Base-by-base conservation (phyloP, 2,113 vertebrate genomes). In the Myotis lucifugus region DNA sequence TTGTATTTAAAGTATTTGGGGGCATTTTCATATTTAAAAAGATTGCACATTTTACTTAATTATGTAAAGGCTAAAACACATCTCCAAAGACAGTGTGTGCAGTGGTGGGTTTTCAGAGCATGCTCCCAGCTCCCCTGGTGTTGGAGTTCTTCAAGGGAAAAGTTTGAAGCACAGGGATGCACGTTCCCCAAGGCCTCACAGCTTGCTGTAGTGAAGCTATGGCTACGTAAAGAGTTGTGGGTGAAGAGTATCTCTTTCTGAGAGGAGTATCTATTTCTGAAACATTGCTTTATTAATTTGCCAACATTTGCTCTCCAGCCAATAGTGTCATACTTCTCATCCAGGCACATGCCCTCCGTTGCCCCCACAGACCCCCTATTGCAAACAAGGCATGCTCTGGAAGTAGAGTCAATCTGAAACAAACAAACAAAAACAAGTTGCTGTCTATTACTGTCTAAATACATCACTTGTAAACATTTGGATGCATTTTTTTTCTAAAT, bases 171-270 rank as follows among this genome's bases (percentile, higher is more conserved):
- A 1, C 19, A 1, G 2, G 8, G 6, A 0, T 50, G 6, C 1
- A 0, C 21, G 52, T 19, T 12, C 21, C 40, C 72, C 0, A 0
- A 32, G 59, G 83, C 34, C 77, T 82, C 46, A 3, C 2, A 1
- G 42, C n/a, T 50, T 19, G 14, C n/a, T 52, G 2, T 29, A 11
- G 8, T 34, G 9, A 14, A n/a, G 29, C 19, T 70, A 7, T 3
- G 19, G 27, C 3, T 46, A 3, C 32, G 56, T 81, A 25, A 87
- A 37, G 77, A 64, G 27, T 11, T 17, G 11, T 4, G 56, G 21
- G 56, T 59, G 3, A n/a, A 54, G 81, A 82, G 13, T 25, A 40
- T 76, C 52, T 40, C 29, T 54, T 88, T 93, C 52, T 50, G 40
- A 66, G 21, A 56, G 29, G 40, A 78, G 50, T 69, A 59, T 59